These are phyloP conservation scores for Apis mellifera DNA, from an alignment of 1,140 invertebrate genomes.

Conservation along the genomic window DNA sequence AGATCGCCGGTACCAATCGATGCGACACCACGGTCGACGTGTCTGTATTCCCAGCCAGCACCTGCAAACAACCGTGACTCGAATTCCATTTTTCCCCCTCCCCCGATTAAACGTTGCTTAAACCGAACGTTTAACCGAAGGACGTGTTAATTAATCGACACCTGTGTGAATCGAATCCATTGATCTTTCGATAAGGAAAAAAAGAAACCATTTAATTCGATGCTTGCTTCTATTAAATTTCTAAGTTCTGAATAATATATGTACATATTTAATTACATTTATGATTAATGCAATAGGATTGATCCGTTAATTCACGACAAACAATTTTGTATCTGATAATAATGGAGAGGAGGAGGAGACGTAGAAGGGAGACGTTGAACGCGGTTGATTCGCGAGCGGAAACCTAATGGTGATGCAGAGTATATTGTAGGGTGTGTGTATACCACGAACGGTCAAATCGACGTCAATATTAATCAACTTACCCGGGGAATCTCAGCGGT, in stretches of 20 bases:
- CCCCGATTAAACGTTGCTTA: neutral
- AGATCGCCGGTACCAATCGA: slow-evolving; percentile 84
- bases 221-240: slow-evolving; percentile 32
- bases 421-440: neutral
- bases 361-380: neutral
- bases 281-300: slow-evolving; percentile 32
- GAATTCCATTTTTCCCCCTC: slow-evolving; percentile 5
- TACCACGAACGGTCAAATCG: slow-evolving; percentile 5
- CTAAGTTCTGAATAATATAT: neutral
- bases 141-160: slow-evolving; percentile 16
- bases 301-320: neutral
- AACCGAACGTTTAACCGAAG: slow-evolving; percentile 12
- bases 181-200: neutral
- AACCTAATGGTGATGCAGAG: too few species aligned
- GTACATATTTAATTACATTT: neutral
- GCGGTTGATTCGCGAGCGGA: slow-evolving; percentile 1
- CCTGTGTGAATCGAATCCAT: slow-evolving; percentile 12
- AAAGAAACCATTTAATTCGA: slow-evolving; percentile 13
- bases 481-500: slow-evolving; percentile 20
- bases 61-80: slow-evolving; percentile 74
- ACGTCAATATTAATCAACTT: slow-evolving; percentile 46
- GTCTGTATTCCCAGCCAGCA: slow-evolving; percentile 86
- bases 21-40: slow-evolving; percentile 86
- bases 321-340: slow-evolving; percentile 15
- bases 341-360: neutral